Conservation (phyloP, 2,797 vertebrate genomes). For the Bryconaethiops microstoma region DNA sequence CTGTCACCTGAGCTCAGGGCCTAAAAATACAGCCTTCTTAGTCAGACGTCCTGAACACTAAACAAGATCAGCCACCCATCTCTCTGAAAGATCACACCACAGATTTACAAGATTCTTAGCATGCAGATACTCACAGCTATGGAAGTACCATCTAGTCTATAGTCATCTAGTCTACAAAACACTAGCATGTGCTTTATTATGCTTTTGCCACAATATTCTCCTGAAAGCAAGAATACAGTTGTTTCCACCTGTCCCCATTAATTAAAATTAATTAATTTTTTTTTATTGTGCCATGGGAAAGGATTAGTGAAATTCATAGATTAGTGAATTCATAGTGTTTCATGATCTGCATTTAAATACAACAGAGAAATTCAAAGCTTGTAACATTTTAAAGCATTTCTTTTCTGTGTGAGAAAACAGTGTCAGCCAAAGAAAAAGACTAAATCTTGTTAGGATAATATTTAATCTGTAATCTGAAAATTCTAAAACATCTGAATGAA, state of each 20-base stretch:
- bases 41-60: constrained; percentile 70
- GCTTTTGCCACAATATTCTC: neutral
- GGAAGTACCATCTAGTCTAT: constrained; percentile 36
- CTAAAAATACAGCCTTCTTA: constrained; percentile 73
- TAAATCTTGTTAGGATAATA: no score
- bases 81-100: constrained; percentile 65
- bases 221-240: neutral
- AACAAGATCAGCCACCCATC: constrained; percentile 73
- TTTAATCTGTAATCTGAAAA: no score
- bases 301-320: constrained; percentile 5
- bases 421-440: no score
- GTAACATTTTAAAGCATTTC: neutral
- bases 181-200: neutral
- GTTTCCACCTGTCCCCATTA: no score
- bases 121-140: constrained; percentile 14
- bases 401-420: no score
- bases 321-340: neutral
- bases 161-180: neutral
- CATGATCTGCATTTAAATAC: neutral
- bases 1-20: constrained; percentile 56
- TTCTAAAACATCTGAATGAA: no score
- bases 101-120: constrained; percentile 66
- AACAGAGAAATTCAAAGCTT: neutral
- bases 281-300: constrained; percentile 23
- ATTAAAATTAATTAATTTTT: neutral